phyloP scores from a whole-genome alignment of 2,888 invertebrate species.

The Onchidella celtica region DNA sequence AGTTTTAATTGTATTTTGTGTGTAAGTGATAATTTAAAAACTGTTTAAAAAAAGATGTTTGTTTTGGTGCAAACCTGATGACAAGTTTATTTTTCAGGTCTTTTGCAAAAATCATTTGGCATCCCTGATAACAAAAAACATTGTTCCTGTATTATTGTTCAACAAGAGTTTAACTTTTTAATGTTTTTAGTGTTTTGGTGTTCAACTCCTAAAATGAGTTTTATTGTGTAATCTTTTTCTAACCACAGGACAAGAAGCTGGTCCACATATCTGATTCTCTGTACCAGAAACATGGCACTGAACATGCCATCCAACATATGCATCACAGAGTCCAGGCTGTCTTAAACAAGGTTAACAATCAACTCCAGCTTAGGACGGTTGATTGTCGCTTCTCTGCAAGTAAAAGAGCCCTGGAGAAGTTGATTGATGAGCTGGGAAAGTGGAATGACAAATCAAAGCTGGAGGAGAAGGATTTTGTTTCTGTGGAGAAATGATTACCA shows the following conservation, averaged over 20 bases:
- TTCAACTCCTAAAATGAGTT: no score
- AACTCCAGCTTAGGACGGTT: conserved; percentile 67
- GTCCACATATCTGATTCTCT: conserved; percentile 61
- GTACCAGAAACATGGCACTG: conserved; percentile 50
- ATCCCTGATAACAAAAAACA: no score
- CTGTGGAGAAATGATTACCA: neutral
- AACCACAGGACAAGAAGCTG: conserved; percentile 65
- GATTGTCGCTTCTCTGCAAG: conserved; percentile 64
- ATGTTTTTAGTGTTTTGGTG: no score
- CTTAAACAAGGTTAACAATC: conserved; percentile 63
- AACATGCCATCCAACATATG: conserved; percentile 60
- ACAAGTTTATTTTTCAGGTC: no score
- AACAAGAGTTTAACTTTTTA: no score
- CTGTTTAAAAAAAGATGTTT: no score
- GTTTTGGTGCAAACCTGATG: no score
- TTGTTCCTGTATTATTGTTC: no score
- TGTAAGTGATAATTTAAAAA: no score
- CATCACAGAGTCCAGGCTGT: conserved; percentile 58
- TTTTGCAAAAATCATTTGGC: no score
- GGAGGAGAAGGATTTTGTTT: conserved; percentile 18
- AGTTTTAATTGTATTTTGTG: no score
- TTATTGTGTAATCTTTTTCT: no score
- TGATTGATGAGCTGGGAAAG: conserved; percentile 19
- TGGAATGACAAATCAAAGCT: neutral
- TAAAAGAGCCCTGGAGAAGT: conserved; percentile 58